These are phyloP conservation scores for Sminthopsis crassicaudata DNA, from an alignment of 2,113 vertebrate species.

Conservation along the genomic window DNA sequence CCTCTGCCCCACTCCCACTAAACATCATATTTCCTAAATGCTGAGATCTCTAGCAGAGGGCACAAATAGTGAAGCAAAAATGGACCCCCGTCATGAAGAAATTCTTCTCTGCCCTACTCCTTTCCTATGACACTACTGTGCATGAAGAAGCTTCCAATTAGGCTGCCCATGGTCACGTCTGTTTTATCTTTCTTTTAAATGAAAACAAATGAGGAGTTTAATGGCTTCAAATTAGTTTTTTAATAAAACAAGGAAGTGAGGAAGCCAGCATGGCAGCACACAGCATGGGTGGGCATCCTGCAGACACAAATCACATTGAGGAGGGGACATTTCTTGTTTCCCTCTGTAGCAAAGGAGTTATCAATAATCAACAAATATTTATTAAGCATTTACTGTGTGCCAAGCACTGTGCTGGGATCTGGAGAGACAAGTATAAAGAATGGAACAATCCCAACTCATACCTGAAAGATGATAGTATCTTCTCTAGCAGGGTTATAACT, in stretches of 20 bases:
- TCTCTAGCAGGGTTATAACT: not conserved
- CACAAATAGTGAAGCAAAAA: not conserved
- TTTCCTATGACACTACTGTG: not conserved
- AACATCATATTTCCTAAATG: not conserved
- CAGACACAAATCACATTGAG: not conserved
- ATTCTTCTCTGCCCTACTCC: not conserved
- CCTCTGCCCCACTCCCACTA: not conserved
- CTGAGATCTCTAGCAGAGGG: not conserved
- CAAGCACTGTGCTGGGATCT: not conserved
- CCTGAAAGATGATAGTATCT: not conserved
- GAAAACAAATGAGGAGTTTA: slow-evolving; percentile 22
- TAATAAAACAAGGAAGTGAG: not conserved
- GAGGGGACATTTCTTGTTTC: not conserved
- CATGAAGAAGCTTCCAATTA: not conserved
- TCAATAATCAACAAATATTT: not conserved
- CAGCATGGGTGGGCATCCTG: not conserved
- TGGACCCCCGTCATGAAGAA: not conserved
- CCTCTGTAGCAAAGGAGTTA: not conserved
- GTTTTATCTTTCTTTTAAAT: slow-evolving; percentile 21
- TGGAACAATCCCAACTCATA: not conserved
- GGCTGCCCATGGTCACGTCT: not conserved
- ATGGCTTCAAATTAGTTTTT: not conserved
- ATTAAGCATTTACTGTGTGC: not conserved
- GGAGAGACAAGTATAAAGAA: not conserved
- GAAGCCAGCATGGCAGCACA: not conserved